Base-by-base conservation (phyloP, 1,140 invertebrate genomes). In the Pygmarrhopalites habei region DNA sequence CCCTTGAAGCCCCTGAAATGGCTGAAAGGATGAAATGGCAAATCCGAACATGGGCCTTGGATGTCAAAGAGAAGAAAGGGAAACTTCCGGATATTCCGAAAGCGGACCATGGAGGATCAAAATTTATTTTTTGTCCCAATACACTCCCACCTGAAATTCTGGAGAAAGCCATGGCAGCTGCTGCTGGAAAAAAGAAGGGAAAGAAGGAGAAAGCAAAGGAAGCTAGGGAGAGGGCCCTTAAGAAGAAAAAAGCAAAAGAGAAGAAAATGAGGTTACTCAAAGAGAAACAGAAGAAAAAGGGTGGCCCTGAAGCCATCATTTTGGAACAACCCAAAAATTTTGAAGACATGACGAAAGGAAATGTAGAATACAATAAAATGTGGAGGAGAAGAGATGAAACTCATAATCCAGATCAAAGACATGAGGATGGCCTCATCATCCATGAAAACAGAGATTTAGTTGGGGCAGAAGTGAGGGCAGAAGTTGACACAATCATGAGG, bases 61-160 rank as follows among this genome's bases (percentile, higher is more conserved):
- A 86, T 46, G 88, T 85, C 71, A 87, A 86, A 72, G 80, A 85
- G 51, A 39, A 85, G 64, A 90, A 88, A 21, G 90, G 89, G 26
- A 92, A 90, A 77, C 86, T 95, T 74, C 92, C 92, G 0, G 90
- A 94, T 69, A 85, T 91, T 71, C 92, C 92, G 2, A 85, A 88
- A n/a, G 88, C 86, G 58, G 91, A 94, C 74, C 85, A 87, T 71
- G 90, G 91, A 21, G 90, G 91, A 1, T 93, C 90, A 1, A 79
- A 85, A 64, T 78, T 86, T 32, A 86, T 95, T 73, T 89, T 92
- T 68, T 88, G 86, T 69, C 77, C 65, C 4, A 43, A 65, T n/a
- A 76, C 32, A 46, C 44, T 68, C 19, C 51, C 66, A 17, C 1
- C 1, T 19, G 66, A 68, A 23, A 41, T 62, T 3, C 25, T 58